Conservation (phyloP, 2,888 invertebrate species). For the Syrista parreyssii region DNA sequence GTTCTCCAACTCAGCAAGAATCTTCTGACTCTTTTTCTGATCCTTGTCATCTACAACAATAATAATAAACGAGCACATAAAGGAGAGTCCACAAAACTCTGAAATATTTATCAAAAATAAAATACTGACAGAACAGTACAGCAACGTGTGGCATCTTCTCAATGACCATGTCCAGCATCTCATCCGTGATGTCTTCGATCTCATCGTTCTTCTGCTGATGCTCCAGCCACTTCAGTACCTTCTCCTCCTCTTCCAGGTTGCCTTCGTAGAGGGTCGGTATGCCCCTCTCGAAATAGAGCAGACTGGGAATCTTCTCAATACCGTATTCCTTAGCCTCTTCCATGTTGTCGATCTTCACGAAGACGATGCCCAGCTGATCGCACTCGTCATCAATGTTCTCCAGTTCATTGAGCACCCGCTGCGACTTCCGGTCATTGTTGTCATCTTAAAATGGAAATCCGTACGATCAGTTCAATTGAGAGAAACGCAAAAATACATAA, state of each 20-base stretch:
- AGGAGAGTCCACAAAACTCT: not conserved
- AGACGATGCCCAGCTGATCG: slow-evolving; percentile 87
- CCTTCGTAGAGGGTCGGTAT: slow-evolving; percentile 87
- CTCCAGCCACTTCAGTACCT: slow-evolving; percentile 87
- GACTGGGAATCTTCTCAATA: slow-evolving; percentile 86
- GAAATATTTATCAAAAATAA: too few relatives aligned
- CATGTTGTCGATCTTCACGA: slow-evolving; percentile 91
- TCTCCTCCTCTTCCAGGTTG: slow-evolving; percentile 89
- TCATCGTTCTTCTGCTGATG: slow-evolving; percentile 88
- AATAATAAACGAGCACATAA: not conserved
- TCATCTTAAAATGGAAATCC: slow-evolving; percentile 73
- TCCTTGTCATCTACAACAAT: slow-evolving; percentile 83
- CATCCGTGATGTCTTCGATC: slow-evolving; percentile 94
- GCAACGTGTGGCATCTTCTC: slow-evolving; percentile 90
- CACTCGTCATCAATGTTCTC: slow-evolving; percentile 96
- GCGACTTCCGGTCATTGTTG: slow-evolving; percentile 88
- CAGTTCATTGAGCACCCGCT: slow-evolving; percentile 85
- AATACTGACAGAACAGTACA: slow-evolving; percentile 87
- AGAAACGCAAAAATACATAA: too few relatives aligned
- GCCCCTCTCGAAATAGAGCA: slow-evolving; percentile 88
- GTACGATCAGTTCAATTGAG: too few relatives aligned
- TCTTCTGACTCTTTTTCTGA: slow-evolving; percentile 89
- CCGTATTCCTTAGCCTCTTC: slow-evolving; percentile 93
- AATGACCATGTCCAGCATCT: slow-evolving; percentile 91
- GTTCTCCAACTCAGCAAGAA: slow-evolving; percentile 86